Evolutionary conservation across 2,888 invertebrate species (phyloP), one percentile per base, ranked within the genome.

Genomic region (Cerastoderma edule): DNA sequence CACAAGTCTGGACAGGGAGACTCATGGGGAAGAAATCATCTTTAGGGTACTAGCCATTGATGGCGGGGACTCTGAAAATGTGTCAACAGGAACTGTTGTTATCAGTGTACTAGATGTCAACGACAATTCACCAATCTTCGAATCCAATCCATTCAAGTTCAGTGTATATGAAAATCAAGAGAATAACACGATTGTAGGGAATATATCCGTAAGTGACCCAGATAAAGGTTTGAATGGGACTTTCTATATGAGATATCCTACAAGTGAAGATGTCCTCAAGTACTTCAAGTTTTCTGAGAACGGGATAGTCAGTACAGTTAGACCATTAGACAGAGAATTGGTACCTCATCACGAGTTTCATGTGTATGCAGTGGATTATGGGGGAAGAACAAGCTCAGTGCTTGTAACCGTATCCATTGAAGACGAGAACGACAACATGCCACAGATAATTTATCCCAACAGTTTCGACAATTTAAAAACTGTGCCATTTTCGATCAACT

Each of bases 371-470:
- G 82, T 68, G 13, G 91, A 91, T 71, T 79, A 83, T 33, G 91
- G 92, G 6, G 57, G 78, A 6, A 87, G 88, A 4, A 60, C 87
- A 33, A 83, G 87, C 39, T 85, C 88, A 5, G 85, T 85, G 3
- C 78, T 73, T 3, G 84, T 91, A 0, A 80, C 71, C 10, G 76
- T 91, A 10, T 77, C 82, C 39, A 85, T 91, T 0, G 72, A 79
- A 10, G 91, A 91, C 67, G 77, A 86, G 16, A 91, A 91, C 64
- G 91, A 91, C 65, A 88, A 91, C 65, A 35, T 70, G 0, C 91
- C 91, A 0, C 69, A 83, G 16, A 89, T 91, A 46, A 72, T 78
- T 5, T 89, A 87, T 50, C 89, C 89, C 1, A 85, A 79, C 27
- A 72, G 75, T 5, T 57, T 66, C 22, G 88, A 89, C 78, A 80